These are phyloP conservation scores for Mesorhabditis spiculigera DNA, from an alignment of 2,888 invertebrate species.

Conservation along the genomic window DNA sequence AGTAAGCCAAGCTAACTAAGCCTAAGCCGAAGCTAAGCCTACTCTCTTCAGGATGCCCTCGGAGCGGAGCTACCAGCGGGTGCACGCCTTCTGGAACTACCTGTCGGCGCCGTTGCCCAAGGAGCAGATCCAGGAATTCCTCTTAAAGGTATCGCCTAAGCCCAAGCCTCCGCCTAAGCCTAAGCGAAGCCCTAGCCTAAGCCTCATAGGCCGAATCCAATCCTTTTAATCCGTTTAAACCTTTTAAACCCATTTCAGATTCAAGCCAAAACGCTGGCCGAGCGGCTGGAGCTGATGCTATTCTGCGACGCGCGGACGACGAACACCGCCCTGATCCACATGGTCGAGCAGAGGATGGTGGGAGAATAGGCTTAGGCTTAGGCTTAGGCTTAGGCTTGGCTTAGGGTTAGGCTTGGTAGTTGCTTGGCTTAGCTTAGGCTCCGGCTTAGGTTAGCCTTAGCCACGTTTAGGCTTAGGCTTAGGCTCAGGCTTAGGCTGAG, in stretches of 20 bases:
- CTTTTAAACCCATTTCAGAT: not conserved
- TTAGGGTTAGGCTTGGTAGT: too few relatives aligned
- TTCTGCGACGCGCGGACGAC: not conserved
- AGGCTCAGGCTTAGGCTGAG: too few relatives aligned
- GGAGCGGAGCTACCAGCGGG: not conserved
- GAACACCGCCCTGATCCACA: not conserved
- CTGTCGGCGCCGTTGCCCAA: not conserved
- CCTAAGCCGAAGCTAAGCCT: too few relatives aligned
- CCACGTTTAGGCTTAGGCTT: too few relatives aligned
- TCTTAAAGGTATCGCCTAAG: not conserved
- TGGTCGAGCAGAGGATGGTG: not conserved
- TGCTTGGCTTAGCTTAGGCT: too few relatives aligned
- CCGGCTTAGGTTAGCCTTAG: too few relatives aligned
- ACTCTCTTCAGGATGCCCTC: too few relatives aligned
- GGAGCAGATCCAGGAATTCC: not conserved
- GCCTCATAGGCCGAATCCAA: too few relatives aligned
- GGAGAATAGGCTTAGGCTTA: not conserved
- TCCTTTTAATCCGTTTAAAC: not conserved
- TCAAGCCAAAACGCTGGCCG: not conserved
- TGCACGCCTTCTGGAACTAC: constrained; percentile 3
- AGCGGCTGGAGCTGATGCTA: not conserved
- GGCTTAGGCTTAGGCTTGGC: too few relatives aligned
- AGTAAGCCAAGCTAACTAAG: too few relatives aligned
- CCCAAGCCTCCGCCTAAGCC: too few relatives aligned
- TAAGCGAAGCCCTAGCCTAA: too few relatives aligned